Conservation (phyloP, 2,113 vertebrate genomes). For the Furnarius figulus region DNA sequence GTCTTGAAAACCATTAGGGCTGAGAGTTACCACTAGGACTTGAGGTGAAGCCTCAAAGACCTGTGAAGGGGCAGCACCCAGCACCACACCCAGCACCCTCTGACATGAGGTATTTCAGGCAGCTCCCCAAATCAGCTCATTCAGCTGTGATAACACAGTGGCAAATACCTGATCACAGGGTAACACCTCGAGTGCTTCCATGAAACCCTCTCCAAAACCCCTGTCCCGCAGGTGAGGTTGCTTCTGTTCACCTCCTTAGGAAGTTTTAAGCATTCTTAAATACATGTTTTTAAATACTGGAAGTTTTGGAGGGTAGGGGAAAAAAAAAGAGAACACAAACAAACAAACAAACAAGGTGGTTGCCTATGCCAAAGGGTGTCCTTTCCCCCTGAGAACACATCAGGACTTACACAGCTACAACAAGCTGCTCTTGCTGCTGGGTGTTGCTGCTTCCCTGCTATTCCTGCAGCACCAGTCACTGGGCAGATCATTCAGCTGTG, state of each 20-base stretch:
- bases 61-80: not conserved
- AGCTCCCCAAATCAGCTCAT: not conserved
- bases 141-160: not conserved
- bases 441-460: not conserved
- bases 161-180: not conserved
- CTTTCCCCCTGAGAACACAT: not conserved
- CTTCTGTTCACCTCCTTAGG: not conserved
- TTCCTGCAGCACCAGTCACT: not conserved
- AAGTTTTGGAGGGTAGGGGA: not conserved
- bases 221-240: not conserved
- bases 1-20: not conserved
- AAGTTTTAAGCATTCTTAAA: not conserved
- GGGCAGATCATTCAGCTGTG: accelerated
- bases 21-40: not conserved
- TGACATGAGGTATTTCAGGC: not conserved
- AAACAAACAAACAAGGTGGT: not conserved
- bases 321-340: not conserved
- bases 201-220: not conserved
- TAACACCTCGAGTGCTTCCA: not conserved
- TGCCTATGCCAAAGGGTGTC: not conserved
- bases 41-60: not conserved
- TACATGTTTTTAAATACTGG: not conserved
- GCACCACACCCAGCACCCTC: not conserved
- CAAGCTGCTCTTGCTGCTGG: accelerated
- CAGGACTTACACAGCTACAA: not conserved